Evolutionary conservation across 2,113 vertebrate genomes (phyloP).

Genomic region (Rafetus swinhoei): DNA sequence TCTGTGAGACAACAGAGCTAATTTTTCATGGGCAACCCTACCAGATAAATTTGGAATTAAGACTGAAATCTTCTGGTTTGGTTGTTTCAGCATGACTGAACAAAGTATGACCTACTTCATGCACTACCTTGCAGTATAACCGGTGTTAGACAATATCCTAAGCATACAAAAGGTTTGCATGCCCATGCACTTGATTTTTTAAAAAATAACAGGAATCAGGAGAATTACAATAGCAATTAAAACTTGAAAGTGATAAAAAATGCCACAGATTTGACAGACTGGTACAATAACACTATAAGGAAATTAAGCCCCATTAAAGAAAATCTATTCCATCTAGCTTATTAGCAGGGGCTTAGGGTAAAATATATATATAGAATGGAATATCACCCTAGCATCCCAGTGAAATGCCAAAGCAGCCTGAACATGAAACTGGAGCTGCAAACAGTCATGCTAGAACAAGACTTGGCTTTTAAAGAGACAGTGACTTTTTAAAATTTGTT

Average conservation of each 20-base stretch:
- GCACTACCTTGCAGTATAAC: background rate
- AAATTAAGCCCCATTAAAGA: conserved; percentile 57
- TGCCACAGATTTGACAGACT: background rate
- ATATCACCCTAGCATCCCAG: conserved; percentile 57
- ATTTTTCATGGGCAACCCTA: background rate
- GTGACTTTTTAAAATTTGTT: background rate
- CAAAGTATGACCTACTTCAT: conserved; percentile 26
- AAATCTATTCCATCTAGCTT: conserved; percentile 55
- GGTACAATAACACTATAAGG: background rate
- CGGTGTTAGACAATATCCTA: conserved; percentile 3
- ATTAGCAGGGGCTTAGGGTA: conserved; percentile 51
- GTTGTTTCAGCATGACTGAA: background rate
- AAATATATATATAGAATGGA: conserved; percentile 65
- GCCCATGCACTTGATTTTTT: background rate
- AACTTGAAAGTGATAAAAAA: conserved; percentile 27
- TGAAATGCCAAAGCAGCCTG: conserved; percentile 71
- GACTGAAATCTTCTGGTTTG: background rate
- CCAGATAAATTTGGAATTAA: background rate
- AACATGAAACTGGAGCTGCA: conserved; percentile 58
- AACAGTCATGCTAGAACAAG: conserved; percentile 59
- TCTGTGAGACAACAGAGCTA: background rate
- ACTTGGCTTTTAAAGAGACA: conserved; percentile 65
- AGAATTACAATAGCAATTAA: conserved; percentile 28
- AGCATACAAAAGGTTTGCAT: conserved; percentile 4
- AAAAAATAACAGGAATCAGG: background rate